A percentile compares a stretch with the other conserved stretches of the same genome.
Evolutionary conservation across 2,113 vertebrate genomes (phyloP).

Genomic region (Callionymus lyra): DNA sequence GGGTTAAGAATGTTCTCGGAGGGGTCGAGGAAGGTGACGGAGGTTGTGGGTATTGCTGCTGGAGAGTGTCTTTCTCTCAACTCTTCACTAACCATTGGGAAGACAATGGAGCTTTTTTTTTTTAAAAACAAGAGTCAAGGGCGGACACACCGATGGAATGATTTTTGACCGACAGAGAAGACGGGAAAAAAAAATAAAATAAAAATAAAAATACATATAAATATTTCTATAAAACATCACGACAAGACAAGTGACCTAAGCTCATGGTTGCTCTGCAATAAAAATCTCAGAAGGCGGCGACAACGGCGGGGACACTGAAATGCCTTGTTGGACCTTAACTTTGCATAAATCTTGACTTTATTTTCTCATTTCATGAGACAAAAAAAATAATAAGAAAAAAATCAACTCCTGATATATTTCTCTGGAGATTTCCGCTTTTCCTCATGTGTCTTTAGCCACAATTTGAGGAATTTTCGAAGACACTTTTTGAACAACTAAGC

Average conservation of each 20-base stretch:
- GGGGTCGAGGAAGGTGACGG: constrained; percentile 12
- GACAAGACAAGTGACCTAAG: constrained; percentile 20
- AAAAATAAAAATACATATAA: constrained; percentile 13
- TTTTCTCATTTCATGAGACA: constrained; percentile 26
- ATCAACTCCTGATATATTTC: neutral
- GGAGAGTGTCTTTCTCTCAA: constrained; percentile 16
- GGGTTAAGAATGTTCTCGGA: no score
- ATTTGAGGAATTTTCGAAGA: constrained; percentile 4
- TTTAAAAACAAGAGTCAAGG: no score
- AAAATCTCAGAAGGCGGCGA: constrained; percentile 45
- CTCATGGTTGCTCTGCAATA: constrained; percentile 30
- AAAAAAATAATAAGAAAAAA: constrained; percentile 3
- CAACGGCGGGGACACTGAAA: constrained; percentile 10
- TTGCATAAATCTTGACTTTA: neutral
- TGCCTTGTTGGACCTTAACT: constrained; percentile 24
- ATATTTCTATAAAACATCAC: constrained; percentile 24
- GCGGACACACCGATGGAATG: constrained; percentile 27
- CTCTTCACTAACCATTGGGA: constrained; percentile 7
- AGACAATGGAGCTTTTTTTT: constrained; percentile 21
- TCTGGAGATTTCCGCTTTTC: neutral
- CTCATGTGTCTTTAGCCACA: constrained; percentile 9
- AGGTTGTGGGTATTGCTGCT: constrained; percentile 17
- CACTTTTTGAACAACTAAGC: constrained; percentile 1
- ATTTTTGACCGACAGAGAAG: constrained; percentile 16
- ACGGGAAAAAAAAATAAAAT: no score